A percentile compares a stretch with the other conserved stretches of the same genome.
Evolutionary conservation across 2,113 vertebrate genomes (phyloP).

Genomic region (Origma solitaria): DNA sequence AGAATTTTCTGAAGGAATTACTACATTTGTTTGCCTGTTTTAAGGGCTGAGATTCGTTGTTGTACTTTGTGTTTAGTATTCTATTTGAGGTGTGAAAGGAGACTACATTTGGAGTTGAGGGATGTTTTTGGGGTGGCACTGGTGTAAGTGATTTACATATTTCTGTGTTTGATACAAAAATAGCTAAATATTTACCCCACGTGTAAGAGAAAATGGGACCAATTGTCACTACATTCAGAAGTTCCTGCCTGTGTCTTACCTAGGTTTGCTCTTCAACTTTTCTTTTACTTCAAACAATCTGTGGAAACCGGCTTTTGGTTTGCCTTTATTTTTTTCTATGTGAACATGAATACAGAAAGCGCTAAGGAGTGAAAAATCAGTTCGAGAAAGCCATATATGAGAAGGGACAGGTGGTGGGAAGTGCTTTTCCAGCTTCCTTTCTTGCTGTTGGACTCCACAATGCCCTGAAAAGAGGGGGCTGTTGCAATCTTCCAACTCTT

Average conservation of each 20-base stretch:
- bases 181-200: fast-evolving
- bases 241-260: not conserved
- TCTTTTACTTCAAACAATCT: not conserved
- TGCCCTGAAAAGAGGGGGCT: not conserved
- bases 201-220: not conserved
- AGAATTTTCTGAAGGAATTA: fast-evolving
- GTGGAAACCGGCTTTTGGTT: not conserved
- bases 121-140: not conserved
- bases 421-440: not conserved
- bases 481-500: not conserved
- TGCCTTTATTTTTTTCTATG: not conserved
- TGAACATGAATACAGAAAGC: not conserved
- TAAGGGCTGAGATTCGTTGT: not conserved
- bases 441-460: not conserved
- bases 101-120: not conserved
- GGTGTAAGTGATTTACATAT: not conserved
- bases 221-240: not conserved
- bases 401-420: not conserved
- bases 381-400: not conserved
- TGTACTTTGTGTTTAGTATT: not conserved
- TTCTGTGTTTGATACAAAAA: not conserved
- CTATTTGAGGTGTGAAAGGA: not conserved
- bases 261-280: not conserved
- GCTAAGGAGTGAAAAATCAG: not conserved
- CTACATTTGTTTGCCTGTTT: not conserved